A percentile compares a stretch with the other conserved stretches of the same genome.
phyloP scores from a whole-genome alignment of 2,888 invertebrate species.

The Meandrusa payeni region DNA sequence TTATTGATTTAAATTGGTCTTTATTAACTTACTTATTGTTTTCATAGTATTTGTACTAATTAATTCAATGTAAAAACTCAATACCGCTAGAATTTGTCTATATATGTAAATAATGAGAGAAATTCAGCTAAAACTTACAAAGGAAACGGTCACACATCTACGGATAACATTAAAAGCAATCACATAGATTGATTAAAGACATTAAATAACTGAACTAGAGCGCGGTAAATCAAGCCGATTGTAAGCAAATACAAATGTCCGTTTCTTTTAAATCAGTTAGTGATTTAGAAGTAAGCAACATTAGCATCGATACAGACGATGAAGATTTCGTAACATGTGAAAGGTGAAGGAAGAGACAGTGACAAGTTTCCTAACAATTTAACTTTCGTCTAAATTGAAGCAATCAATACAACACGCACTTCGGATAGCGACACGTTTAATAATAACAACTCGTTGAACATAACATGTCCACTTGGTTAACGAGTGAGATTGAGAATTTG shows the following conservation, averaged over 20 bases:
- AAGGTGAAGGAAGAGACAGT: constrained; percentile 12
- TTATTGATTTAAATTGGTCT: too few relatives aligned
- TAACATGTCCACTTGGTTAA: background rate
- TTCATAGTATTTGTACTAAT: too few relatives aligned
- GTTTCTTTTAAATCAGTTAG: constrained; percentile 6
- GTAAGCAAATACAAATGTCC: constrained; percentile 3
- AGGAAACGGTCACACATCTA: background rate
- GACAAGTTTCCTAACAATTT: constrained; percentile 14
- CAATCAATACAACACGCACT: background rate
- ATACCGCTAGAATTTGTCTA: too few relatives aligned
- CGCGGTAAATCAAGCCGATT: constrained; percentile 16
- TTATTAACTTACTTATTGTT: too few relatives aligned
- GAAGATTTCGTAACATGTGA: constrained; percentile 6
- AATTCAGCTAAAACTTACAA: constrained; percentile 3
- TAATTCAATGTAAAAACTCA: too few relatives aligned
- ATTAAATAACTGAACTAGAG: constrained; percentile 15
- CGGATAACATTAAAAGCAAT: constrained; percentile 16
- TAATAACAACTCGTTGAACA: constrained; percentile 5
- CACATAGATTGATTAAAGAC: constrained; percentile 1
- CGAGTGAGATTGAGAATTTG: constrained; percentile 3
- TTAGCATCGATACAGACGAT: background rate
- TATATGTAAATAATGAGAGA: constrained; percentile 5
- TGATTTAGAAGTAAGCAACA: background rate
- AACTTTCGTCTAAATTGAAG: constrained; percentile 2
- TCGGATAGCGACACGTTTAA: constrained; percentile 11